A percentile compares a stretch with the other conserved stretches of the same genome.
phyloP scores from a whole-genome alignment of 2,113 vertebrate genomes.

The Daubentonia madagascariensis region DNA sequence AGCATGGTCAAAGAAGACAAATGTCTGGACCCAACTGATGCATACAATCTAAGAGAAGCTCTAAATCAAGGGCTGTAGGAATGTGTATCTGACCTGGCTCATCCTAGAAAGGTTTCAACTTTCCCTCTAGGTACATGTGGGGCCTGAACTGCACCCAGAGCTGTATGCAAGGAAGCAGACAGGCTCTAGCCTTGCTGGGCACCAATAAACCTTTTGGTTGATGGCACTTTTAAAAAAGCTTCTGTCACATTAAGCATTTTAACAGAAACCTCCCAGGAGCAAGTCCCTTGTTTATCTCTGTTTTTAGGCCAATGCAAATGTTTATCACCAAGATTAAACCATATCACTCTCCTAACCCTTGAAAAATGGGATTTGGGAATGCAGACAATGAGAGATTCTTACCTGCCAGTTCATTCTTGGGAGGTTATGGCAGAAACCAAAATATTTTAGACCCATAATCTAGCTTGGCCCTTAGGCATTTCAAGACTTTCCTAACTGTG shows the following conservation, averaged over 20 bases:
- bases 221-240: neutral
- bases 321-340: neutral
- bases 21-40: neutral
- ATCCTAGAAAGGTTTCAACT: neutral
- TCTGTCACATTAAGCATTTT: conserved; percentile 10
- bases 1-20: neutral
- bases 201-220: neutral
- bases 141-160: neutral
- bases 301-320: neutral
- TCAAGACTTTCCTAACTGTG: neutral
- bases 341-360: neutral
- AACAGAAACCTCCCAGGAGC: neutral
- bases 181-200: neutral
- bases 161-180: neutral
- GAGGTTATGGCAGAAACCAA: neutral
- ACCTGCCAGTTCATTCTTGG: neutral
- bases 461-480: neutral
- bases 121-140: neutral
- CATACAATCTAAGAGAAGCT: neutral
- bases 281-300: neutral
- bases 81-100: neutral
- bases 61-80: no score
- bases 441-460: neutral
- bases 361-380: neutral
- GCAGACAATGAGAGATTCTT: neutral